Evolutionary conservation across 2,888 invertebrate species (phyloP).

Genomic region (Hypomecis punctinalis): DNA sequence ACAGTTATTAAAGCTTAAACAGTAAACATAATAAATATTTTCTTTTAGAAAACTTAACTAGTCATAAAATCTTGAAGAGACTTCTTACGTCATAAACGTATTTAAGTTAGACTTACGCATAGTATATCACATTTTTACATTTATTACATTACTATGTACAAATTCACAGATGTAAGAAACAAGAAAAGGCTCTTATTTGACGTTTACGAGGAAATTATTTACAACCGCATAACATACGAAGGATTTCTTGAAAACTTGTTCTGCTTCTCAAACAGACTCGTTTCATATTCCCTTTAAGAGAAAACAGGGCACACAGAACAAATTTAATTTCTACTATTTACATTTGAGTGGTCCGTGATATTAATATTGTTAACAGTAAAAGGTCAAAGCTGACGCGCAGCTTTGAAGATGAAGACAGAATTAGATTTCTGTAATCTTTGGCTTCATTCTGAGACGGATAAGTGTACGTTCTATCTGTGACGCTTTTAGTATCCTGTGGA

Average conservation of each 20-base stretch:
- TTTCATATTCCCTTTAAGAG: slow-evolving; percentile 45
- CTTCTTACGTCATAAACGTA: slow-evolving; percentile 44
- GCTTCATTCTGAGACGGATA: slow-evolving; percentile 85
- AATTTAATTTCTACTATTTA: slow-evolving; percentile 49
- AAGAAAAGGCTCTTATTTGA: slow-evolving; percentile 31
- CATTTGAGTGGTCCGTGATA: slow-evolving; percentile 52
- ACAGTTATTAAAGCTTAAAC: slow-evolving; percentile 4
- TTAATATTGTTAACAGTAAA: slow-evolving; percentile 54
- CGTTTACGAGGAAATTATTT: slow-evolving; percentile 42
- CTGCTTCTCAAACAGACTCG: slow-evolving; percentile 43
- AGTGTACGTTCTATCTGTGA: slow-evolving; percentile 83
- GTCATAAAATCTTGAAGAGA: slow-evolving; percentile 44
- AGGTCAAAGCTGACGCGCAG: slow-evolving; percentile 46
- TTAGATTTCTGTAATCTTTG: slow-evolving; percentile 79
- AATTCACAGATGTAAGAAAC: slow-evolving; percentile 38
- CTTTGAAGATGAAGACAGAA: slow-evolving; percentile 60
- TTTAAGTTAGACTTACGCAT: slow-evolving; percentile 41
- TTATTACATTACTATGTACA: slow-evolving; percentile 40
- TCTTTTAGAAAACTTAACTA: slow-evolving; percentile 56
- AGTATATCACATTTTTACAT: slow-evolving; percentile 61
- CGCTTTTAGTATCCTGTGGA: slow-evolving; percentile 86
- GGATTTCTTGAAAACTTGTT: slow-evolving; percentile 39
- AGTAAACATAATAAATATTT: slow-evolving; percentile 36
- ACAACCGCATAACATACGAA: slow-evolving; percentile 37
- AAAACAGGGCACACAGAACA: slow-evolving; percentile 37